A percentile compares a stretch with the other conserved stretches of the same genome.
Evolutionary conservation across 2,888 invertebrate genomes (phyloP).

Genomic region (Koerneria pararmatus): DNA sequence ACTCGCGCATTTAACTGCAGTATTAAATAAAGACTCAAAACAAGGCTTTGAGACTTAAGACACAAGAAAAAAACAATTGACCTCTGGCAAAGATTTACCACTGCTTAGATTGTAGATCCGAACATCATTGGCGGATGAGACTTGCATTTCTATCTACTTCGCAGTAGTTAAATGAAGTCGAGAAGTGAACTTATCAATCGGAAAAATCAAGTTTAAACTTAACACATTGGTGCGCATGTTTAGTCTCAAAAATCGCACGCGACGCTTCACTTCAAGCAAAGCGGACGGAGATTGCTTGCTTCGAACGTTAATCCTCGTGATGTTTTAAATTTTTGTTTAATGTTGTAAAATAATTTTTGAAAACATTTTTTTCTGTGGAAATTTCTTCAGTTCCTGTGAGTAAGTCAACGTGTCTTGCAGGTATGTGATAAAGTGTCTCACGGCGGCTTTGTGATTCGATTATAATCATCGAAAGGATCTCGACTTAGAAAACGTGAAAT

Average conservation of each 20-base stretch:
- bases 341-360: no score
- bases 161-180: no score
- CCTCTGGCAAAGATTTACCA: conserved; percentile 93
- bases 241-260: not conserved
- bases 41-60: conserved; percentile 8
- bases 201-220: not conserved
- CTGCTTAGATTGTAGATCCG: conserved; percentile 96
- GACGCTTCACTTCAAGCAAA: not conserved
- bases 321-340: no score
- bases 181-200: not conserved
- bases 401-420: no score
- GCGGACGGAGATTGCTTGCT: not conserved
- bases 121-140: conserved; percentile 74
- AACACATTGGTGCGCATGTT: not conserved
- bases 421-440: no score
- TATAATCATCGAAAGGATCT: no score
- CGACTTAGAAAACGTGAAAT: no score
- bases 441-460: no score
- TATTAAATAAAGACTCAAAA: conserved; percentile 8
- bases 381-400: no score
- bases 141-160: conserved; percentile 43
- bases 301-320: no score
- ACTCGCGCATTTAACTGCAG: no score
- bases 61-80: conserved; percentile 59
- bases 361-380: no score